Percentiles rank a stretch among this genome's conserved stretches.
phyloP scores from a whole-genome alignment of 2,888 invertebrate species.

The Pelosia muscerda region DNA sequence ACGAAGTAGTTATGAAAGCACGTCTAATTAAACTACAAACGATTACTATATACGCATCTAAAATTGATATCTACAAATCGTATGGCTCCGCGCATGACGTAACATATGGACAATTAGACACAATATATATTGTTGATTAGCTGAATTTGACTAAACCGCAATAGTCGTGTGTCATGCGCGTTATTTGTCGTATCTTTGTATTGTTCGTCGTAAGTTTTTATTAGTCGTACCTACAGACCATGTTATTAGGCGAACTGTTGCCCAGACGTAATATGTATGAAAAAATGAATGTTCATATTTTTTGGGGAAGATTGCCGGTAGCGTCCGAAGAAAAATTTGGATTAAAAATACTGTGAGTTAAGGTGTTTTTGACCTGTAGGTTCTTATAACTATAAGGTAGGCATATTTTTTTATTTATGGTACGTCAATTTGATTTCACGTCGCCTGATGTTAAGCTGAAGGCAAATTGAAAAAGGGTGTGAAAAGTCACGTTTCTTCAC shows the following conservation, averaged over 20 bases:
- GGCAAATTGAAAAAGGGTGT: no score
- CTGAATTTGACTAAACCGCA: constrained; percentile 46
- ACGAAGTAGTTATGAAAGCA: no score
- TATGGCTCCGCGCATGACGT: constrained; percentile 25
- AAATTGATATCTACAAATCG: constrained; percentile 18
- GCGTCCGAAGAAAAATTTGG: constrained; percentile 51
- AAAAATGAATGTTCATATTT: constrained; percentile 69
- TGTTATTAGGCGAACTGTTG: constrained; percentile 53
- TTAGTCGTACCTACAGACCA: constrained; percentile 67
- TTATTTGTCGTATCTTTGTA: constrained; percentile 34
- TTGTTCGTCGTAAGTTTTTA: constrained; percentile 67
- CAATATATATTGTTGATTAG: constrained; percentile 51
- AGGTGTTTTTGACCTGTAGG: neutral
- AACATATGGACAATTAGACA: constrained; percentile 36
- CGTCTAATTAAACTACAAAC: no score
- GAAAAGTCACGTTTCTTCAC: no score
- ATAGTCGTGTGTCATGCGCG: constrained; percentile 43
- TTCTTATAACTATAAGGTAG: no score
- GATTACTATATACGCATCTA: neutral
- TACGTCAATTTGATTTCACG: no score
- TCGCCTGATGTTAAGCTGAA: no score
- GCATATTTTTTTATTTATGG: no score
- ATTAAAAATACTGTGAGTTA: neutral
- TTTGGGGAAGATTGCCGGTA: constrained; percentile 63
- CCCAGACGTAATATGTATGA: constrained; percentile 69